Percentiles rank a stretch among this genome's conserved stretches.
phyloP scores from a whole-genome alignment of 2,113 vertebrate species.

The Ailuropoda melanoleuca region DNA sequence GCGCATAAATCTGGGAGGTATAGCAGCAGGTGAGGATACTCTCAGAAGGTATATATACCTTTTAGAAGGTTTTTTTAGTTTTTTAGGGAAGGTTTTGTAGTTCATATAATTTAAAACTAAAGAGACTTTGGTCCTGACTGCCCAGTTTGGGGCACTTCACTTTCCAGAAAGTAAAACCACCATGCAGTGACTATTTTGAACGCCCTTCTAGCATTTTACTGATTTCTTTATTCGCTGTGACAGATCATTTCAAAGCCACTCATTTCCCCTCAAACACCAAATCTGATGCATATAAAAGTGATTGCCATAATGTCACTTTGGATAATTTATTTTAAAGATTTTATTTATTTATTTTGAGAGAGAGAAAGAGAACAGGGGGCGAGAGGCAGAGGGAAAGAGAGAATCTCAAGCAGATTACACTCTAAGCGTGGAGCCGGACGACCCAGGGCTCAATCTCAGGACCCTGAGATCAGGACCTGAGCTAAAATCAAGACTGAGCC shows the following conservation, averaged over 20 bases:
- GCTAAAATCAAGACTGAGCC: not conserved
- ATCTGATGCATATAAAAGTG: not conserved
- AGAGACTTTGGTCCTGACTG: not conserved
- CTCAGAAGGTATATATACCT: not conserved
- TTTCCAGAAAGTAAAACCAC: not conserved
- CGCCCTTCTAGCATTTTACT: not conserved
- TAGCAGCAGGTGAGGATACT: not conserved
- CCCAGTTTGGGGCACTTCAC: not conserved
- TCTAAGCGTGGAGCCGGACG: not conserved
- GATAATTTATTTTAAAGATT: slow-evolving; percentile 30
- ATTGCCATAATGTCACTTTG: not conserved
- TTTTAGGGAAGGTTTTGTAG: not conserved
- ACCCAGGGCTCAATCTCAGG: not conserved
- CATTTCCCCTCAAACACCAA: not conserved
- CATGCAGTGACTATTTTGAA: not conserved
- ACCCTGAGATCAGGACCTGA: not conserved
- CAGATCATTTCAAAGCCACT: slow-evolving; percentile 34
- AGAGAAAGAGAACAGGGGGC: no score
- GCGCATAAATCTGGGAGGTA: not conserved
- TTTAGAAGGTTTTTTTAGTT: not conserved
- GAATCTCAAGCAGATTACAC: not conserved
- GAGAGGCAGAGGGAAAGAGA: not conserved
- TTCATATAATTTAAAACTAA: not conserved
- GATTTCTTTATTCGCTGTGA: slow-evolving; percentile 12
- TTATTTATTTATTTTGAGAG: not conserved